These are phyloP conservation scores for Urophycis tenuis DNA, from an alignment of 2,797 vertebrate genomes.

Conservation along the genomic window DNA sequence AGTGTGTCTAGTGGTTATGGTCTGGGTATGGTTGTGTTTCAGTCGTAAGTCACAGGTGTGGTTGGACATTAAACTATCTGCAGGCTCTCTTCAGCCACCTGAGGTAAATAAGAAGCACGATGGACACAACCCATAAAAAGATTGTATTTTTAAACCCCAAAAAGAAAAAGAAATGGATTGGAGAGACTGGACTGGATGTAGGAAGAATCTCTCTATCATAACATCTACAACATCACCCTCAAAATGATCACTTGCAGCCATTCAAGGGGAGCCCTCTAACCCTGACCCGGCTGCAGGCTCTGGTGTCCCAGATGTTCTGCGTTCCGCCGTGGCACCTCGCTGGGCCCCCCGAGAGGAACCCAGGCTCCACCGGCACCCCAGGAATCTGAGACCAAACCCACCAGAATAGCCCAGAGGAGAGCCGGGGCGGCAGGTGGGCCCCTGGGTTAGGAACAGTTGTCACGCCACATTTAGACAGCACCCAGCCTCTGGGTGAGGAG, in stretches of 20 bases:
- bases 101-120: conserved; percentile 13
- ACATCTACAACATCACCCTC: not conserved
- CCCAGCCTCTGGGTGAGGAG: conserved; percentile 18
- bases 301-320: conserved; percentile 52
- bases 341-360: conserved; percentile 51
- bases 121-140: conserved; percentile 40
- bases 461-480: conserved; percentile 56
- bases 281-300: conserved; percentile 5
- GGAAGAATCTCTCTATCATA: not conserved
- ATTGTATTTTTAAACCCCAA: conserved; percentile 42
- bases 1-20: not conserved
- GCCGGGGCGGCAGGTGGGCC: conserved; percentile 67
- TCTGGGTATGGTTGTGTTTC: not conserved
- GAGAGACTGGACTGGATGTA: not conserved
- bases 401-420: conserved; percentile 68
- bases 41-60: not conserved
- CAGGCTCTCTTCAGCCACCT: conserved; percentile 29
- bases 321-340: conserved; percentile 19
- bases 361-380: conserved; percentile 53
- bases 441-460: conserved; percentile 58
- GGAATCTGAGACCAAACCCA: conserved; percentile 70
- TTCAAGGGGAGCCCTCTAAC: conserved; percentile 5
- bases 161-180: conserved; percentile 7
- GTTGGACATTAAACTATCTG: not conserved
- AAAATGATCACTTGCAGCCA: not conserved